Percentiles rank a stretch among this genome's conserved stretches.
Evolutionary conservation across 1,140 invertebrate species (phyloP).

Genomic region (Diachasmimorpha longicaudata): DNA sequence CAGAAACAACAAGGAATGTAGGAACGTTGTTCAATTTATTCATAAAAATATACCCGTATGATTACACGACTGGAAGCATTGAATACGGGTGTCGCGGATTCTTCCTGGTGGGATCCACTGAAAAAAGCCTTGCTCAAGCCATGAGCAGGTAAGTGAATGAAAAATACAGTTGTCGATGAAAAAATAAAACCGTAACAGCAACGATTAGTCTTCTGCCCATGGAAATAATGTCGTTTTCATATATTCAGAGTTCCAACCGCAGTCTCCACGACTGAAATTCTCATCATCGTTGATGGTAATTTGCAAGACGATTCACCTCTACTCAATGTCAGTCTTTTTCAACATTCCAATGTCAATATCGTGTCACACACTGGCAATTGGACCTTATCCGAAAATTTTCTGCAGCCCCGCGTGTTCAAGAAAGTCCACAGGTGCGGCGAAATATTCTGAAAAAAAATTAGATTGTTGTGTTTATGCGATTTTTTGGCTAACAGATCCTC

Average conservation of each 20-base stretch:
- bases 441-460: background rate
- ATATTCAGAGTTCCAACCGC: background rate
- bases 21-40: slow-evolving; percentile 35
- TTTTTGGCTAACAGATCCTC: slow-evolving; percentile 20
- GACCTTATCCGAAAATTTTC: slow-evolving; percentile 44
- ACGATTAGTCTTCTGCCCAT: no score
- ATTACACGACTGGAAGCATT: slow-evolving; percentile 30
- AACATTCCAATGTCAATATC: slow-evolving; percentile 39
- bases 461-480: background rate
- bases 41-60: slow-evolving; percentile 31
- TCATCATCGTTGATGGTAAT: background rate
- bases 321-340: background rate
- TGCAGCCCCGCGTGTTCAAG: slow-evolving; percentile 39
- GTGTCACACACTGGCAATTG: slow-evolving; percentile 40
- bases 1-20: background rate
- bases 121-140: background rate
- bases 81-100: slow-evolving; percentile 35
- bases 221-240: background rate
- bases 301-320: background rate
- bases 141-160: background rate
- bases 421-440: slow-evolving; percentile 35
- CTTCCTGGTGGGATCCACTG: slow-evolving; percentile 32
- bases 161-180: background rate
- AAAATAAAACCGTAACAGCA: no score
- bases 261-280: background rate